phyloP scores from a whole-genome alignment of 2,888 invertebrate genomes.

The Harpalus rufipes region DNA sequence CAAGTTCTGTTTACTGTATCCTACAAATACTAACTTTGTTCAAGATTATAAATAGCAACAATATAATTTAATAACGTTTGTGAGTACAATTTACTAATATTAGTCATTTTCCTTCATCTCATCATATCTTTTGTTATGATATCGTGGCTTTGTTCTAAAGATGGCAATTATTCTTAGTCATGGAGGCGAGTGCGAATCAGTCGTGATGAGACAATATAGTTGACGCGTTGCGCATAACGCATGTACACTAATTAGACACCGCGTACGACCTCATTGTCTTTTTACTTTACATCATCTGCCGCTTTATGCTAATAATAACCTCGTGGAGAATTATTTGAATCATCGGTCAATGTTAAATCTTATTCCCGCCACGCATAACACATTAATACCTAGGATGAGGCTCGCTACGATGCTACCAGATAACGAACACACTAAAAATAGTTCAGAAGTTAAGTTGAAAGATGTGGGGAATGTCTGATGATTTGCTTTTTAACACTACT shows the following conservation, averaged over 20 bases:
- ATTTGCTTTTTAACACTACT: conserved; percentile 7
- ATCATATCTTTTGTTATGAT: conserved; percentile 7
- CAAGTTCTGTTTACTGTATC: too few species aligned
- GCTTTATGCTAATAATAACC: conserved; percentile 56
- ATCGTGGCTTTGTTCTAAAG: conserved; percentile 35
- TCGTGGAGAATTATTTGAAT: conserved; percentile 64
- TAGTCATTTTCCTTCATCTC: not conserved
- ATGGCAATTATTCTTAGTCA: conserved; percentile 38
- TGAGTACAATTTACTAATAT: too few species aligned
- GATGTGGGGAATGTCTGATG: conserved; percentile 33
- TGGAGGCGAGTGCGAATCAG: conserved; percentile 27
- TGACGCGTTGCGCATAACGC: conserved; percentile 27
- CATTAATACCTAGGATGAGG: conserved; percentile 19
- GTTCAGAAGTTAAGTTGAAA: not conserved
- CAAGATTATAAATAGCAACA: too few species aligned
- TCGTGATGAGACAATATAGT: conserved; percentile 32
- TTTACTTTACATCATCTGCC: conserved; percentile 48
- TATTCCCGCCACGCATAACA: conserved; percentile 50
- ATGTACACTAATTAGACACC: conserved; percentile 48
- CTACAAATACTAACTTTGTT: too few species aligned
- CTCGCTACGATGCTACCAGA: conserved; percentile 18
- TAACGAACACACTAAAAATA: conserved; percentile 35
- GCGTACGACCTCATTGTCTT: conserved; percentile 50
- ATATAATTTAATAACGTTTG: too few species aligned
- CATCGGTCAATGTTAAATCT: conserved; percentile 65